A percentile compares a stretch with the other conserved stretches of the same genome.
These are phyloP conservation scores for Melanerpes aurifrons DNA, from an alignment of 2,113 vertebrate genomes.

Conservation along the genomic window DNA sequence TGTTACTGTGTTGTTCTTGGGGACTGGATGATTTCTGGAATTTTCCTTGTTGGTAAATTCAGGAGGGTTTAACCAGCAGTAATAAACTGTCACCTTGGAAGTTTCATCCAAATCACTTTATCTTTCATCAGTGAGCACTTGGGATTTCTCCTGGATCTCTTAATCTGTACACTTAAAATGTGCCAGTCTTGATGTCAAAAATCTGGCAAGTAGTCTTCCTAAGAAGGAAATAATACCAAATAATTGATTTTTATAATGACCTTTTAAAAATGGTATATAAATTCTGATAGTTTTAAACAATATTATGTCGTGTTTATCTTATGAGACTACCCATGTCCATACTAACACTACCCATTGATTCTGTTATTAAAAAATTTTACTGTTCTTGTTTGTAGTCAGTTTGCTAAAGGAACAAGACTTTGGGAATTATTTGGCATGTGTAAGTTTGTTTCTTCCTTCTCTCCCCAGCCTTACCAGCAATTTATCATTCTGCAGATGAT, in stretches of 20 bases:
- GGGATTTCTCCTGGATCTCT: neutral
- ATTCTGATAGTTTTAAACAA: neutral
- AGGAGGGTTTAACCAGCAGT: neutral
- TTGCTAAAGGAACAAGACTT: neutral
- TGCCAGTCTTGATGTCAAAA: neutral
- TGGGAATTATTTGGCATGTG: neutral
- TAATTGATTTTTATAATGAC: neutral
- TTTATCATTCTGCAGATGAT: neutral
- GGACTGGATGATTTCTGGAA: neutral
- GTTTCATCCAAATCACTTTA: neutral
- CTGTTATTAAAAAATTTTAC: neutral
- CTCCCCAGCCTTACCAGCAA: neutral
- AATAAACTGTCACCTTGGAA: neutral
- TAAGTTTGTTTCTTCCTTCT: neutral
- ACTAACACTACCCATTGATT: neutral
- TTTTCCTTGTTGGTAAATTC: conserved; percentile 10
- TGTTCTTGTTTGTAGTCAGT: neutral
- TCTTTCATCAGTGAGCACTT: neutral
- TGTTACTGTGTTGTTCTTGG: neutral
- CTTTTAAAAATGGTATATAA: neutral
- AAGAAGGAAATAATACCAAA: neutral
- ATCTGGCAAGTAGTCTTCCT: neutral
- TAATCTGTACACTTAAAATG: neutral
- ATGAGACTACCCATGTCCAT: neutral
- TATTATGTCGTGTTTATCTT: neutral